Evolutionary conservation across 1,140 invertebrate genomes (phyloP).

Genomic region (Globodera rostochiensis): DNA sequence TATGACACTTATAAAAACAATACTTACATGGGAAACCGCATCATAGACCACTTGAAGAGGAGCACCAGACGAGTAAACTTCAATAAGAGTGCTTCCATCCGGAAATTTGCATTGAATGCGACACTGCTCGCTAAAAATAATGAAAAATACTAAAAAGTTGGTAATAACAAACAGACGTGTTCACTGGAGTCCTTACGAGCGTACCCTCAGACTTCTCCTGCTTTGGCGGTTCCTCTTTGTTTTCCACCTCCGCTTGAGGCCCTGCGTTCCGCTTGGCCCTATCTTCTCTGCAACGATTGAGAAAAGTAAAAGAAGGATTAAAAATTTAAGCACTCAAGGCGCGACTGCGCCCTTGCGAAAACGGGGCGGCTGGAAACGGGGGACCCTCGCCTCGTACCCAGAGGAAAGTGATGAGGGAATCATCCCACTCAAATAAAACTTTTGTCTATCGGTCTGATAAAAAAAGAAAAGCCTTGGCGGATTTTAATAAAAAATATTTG

Average conservation of each 20-base stretch:
- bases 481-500: too few species aligned
- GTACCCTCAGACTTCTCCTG: not conserved
- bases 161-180: constrained; percentile 22
- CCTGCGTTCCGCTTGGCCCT: constrained; percentile 20
- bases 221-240: constrained; percentile 3
- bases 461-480: too few species aligned
- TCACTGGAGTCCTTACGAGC: constrained; percentile 11
- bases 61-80: constrained; percentile 28
- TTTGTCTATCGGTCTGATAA: too few species aligned
- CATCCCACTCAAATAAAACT: too few species aligned
- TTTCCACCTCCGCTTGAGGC: not conserved
- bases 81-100: constrained; percentile 27
- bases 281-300: constrained; percentile 35
- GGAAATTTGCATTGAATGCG: constrained; percentile 43
- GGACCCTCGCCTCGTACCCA: too few species aligned
- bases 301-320: constrained; percentile 8
- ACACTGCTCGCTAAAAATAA: constrained; percentile 40
- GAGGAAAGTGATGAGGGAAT: too few species aligned
- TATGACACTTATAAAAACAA: not conserved
- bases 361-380: too few species aligned
- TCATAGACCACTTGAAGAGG: constrained; percentile 33
- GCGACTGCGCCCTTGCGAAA: too few species aligned
- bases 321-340: constrained; percentile 19
- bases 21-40: constrained; percentile 38
- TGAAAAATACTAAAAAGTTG: constrained; percentile 4